A percentile compares a stretch with the other conserved stretches of the same genome.
phyloP scores from a whole-genome alignment of 2,113 vertebrate species.

The Cyanoliseus patagonus region DNA sequence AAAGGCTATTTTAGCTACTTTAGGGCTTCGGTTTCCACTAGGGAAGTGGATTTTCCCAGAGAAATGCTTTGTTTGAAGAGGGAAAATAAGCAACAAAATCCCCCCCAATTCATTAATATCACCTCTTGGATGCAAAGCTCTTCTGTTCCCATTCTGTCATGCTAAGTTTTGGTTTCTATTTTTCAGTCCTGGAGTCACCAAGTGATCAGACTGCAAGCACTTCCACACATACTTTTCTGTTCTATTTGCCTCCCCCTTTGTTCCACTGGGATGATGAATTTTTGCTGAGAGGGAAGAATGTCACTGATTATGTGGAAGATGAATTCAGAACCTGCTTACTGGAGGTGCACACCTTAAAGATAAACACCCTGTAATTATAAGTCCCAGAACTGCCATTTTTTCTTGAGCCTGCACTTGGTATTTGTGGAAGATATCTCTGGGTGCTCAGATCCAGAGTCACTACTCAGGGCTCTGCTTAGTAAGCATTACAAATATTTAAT shows the following conservation, averaged over 20 bases:
- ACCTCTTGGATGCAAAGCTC: background rate
- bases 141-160: background rate
- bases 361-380: conserved; percentile 31
- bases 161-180: background rate
- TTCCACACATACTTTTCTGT: background rate
- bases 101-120: background rate
- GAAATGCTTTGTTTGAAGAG: background rate
- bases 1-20: background rate
- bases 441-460: background rate
- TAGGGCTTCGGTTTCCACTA: background rate
- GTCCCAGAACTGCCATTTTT: background rate
- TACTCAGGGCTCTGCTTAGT: background rate
- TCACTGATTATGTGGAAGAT: background rate
- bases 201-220: background rate
- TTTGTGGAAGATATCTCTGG: background rate
- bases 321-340: conserved; percentile 18
- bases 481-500: background rate
- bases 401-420: background rate
- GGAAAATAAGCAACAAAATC: no score
- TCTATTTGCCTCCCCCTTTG: background rate
- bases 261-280: background rate
- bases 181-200: background rate
- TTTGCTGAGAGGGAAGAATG: background rate
- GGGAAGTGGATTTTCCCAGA: background rate
- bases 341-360: conserved; percentile 31